A percentile compares a stretch with the other conserved stretches of the same genome.
Evolutionary conservation across 2,888 invertebrate species (phyloP).

Genomic region (Pyrrhia umbra): DNA sequence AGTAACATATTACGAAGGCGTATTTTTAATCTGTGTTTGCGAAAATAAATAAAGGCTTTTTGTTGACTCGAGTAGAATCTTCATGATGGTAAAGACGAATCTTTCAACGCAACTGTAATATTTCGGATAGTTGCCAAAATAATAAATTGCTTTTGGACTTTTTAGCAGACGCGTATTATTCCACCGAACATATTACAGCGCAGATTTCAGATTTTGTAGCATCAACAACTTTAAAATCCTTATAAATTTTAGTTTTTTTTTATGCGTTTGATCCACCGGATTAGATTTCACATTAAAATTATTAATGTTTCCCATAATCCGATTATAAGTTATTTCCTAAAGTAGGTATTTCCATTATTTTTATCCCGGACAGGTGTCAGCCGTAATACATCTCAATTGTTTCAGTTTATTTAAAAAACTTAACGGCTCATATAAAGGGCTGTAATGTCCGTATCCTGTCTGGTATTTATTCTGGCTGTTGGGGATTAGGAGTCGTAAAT

Average conservation of each 20-base stretch:
- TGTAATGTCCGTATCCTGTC: slow-evolving; percentile 80
- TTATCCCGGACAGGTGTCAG: slow-evolving; percentile 49
- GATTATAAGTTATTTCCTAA: slow-evolving; percentile 13
- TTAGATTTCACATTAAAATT: not conserved
- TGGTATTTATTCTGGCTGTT: slow-evolving; percentile 78
- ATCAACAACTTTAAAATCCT: not conserved
- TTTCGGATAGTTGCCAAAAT: slow-evolving; percentile 30
- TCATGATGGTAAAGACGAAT: not conserved
- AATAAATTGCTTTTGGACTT: slow-evolving; percentile 11
- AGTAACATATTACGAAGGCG: not conserved
- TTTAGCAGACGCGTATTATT: not conserved
- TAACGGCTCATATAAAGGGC: slow-evolving; percentile 76
- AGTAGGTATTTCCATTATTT: slow-evolving; percentile 22
- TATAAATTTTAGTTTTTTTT: not conserved
- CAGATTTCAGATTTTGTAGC: not conserved
- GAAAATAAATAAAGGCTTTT: not conserved
- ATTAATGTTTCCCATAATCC: slow-evolving; percentile 11
- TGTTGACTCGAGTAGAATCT: not conserved
- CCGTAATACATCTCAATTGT: slow-evolving; percentile 65
- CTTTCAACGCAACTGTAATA: not conserved
- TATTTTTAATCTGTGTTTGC: not conserved
- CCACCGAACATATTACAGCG: not conserved
- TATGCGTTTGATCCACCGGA: not conserved
- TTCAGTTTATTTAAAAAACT: slow-evolving; percentile 76
- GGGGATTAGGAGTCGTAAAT: slow-evolving; percentile 83